Conservation (phyloP, 2,888 invertebrate species). For the Sicus ferrugineus region DNA sequence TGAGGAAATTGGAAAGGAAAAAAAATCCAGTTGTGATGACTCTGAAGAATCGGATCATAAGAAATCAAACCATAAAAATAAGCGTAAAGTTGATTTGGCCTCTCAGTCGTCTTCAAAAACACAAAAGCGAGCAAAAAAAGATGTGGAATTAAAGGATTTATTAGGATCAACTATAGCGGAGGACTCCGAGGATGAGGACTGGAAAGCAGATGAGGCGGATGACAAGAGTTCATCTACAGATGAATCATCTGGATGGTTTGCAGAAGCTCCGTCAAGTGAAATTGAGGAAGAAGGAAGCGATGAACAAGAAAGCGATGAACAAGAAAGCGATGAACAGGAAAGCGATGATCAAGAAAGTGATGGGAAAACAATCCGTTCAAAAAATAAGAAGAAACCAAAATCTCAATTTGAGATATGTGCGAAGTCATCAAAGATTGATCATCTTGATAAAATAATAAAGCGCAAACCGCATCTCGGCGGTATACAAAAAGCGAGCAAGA, state of each 20-base stretch:
- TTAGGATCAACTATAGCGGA: conserved; percentile 56
- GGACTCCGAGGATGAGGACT: conserved; percentile 60
- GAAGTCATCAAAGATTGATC: conserved; percentile 46
- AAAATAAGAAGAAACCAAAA: conserved; percentile 40
- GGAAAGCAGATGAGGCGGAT: conserved; percentile 39
- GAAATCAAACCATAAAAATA: conserved; percentile 19
- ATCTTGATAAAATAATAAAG: conserved; percentile 50
- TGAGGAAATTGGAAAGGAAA: conserved; percentile 21
- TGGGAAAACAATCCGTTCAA: conserved; percentile 29
- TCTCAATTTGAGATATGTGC: conserved; percentile 37
- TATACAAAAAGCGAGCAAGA: conserved; percentile 52
- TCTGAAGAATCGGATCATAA: background rate
- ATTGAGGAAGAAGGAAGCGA: conserved; percentile 23
- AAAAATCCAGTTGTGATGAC: conserved; percentile 8
- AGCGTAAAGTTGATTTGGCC: conserved; percentile 13
- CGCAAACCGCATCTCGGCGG: conserved; percentile 55
- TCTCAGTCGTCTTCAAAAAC: background rate
- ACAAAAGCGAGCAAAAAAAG: conserved; percentile 43
- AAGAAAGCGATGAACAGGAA: conserved; percentile 43
- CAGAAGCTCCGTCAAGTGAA: background rate
- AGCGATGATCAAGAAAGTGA: conserved; percentile 35
- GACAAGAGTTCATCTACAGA: conserved; percentile 30
- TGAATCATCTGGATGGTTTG: conserved; percentile 28
- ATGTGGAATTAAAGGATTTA: conserved; percentile 51
- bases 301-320: conserved; percentile 39